phyloP scores from a whole-genome alignment of 2,113 vertebrate species.

The Hassar affinis region DNA sequence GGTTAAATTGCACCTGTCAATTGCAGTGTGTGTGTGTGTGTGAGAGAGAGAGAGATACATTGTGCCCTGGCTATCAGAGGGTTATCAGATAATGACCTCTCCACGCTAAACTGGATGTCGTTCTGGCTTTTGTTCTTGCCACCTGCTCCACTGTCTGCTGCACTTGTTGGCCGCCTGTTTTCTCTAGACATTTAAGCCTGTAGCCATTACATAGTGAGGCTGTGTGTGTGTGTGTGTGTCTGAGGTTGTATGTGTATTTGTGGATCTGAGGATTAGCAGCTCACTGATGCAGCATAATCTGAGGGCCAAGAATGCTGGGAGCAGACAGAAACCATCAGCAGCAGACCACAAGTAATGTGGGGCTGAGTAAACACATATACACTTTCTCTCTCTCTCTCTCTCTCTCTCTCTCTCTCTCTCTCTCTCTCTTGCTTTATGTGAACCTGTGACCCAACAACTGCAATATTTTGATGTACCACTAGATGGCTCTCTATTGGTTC shows the following conservation, averaged over 20 bases:
- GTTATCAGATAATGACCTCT: neutral
- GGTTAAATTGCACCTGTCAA: too few relatives aligned
- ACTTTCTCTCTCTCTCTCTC: neutral
- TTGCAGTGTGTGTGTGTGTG: neutral
- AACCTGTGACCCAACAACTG: neutral
- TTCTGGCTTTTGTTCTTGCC: slow-evolving; percentile 3
- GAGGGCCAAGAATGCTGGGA: slow-evolving; percentile 37
- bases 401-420: neutral
- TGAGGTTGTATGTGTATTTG: slow-evolving; percentile 34
- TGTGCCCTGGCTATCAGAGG: neutral
- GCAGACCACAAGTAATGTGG: slow-evolving; percentile 32
- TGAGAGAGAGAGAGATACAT: neutral
- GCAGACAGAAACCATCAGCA: slow-evolving; percentile 31
- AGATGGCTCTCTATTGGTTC: neutral
- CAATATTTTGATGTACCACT: neutral
- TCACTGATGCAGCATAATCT: slow-evolving; percentile 33
- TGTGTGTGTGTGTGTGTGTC: slow-evolving; percentile 33
- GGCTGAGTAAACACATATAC: slow-evolving; percentile 23
- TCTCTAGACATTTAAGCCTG: slow-evolving; percentile 5
- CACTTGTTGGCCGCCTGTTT: slow-evolving; percentile 21
- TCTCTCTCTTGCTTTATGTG: neutral
- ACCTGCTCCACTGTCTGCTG: slow-evolving; percentile 29
- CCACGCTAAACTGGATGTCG: neutral
- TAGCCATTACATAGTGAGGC: neutral
- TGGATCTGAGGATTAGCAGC: slow-evolving; percentile 23